Evolutionary conservation across 2,888 invertebrate species (phyloP), one percentile per base, ranked within the genome.

Genomic region (Agonum fuliginosum): DNA sequence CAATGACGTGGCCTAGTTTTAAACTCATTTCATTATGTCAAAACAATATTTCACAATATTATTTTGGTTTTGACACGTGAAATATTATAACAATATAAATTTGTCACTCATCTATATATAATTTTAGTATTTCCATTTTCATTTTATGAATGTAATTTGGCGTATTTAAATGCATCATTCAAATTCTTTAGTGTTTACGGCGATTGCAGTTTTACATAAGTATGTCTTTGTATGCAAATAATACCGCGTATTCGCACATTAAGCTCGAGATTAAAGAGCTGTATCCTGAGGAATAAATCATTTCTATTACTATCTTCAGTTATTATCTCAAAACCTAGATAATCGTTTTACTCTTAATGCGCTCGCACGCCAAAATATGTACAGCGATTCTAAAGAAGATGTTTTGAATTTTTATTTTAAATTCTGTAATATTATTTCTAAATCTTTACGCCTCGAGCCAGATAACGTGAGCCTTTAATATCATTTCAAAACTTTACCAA

Each of bases 181-280:
- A 54, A 12, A 22, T 54, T 22, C 54, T 24, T 27, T 30, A 3
- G 8, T 30, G 8, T 30, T 8, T 62, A 62, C 10, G 58, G 17
- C 17, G 17, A 30, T 30, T 30, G 6, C 27, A 62, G n/a, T 62
- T 62, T 62, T 30, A 30, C 58, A 62, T 67, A 43, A 41, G 67
- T 67, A 67, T 65, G 65, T 12, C 67, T 67, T 67, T 67, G 37
- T 67, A 67, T 67, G 67, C 67, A 67, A 67, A 67, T 67, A 14
- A 41, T 41, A 27, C 19, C 41, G 12, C 22, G 41, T 67, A 37
- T 67, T 67, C 67, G 67, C 67, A 43, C 43, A 67, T 67, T 67
- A 37, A 67, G 43, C 41, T 41, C 19, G 20, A 67, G 67, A 67
- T 67, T 67, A 67, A 67, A 67, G 43, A 22, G 67, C 30, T 20